Percentiles rank a stretch among this genome's conserved stretches.
These are phyloP conservation scores for Ictalurus punctatus DNA, from an alignment of 2,113 vertebrate species.

Conservation along the genomic window DNA sequence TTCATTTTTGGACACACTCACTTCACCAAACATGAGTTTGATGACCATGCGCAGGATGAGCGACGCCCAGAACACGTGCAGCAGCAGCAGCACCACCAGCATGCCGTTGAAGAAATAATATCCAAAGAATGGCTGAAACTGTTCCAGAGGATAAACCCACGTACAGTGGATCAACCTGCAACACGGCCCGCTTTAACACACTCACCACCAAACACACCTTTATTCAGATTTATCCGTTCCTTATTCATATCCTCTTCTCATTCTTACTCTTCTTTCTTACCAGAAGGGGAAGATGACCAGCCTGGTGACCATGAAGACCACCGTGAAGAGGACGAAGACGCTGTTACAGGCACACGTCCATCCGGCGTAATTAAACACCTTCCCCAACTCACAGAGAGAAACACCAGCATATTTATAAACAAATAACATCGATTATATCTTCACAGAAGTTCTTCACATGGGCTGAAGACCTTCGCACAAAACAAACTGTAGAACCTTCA, in stretches of 20 bases:
- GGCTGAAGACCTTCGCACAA: neutral
- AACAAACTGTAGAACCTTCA: neutral
- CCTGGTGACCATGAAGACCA: constrained; percentile 79
- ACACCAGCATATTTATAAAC: neutral
- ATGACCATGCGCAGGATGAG: constrained; percentile 82
- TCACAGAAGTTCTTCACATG: neutral
- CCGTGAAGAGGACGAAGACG: constrained; percentile 82
- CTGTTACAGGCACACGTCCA: constrained; percentile 77
- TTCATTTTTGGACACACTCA: constrained; percentile 64
- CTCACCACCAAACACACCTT: neutral
- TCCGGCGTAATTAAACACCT: constrained; percentile 86
- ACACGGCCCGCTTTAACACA: neutral
- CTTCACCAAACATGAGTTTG: constrained; percentile 79
- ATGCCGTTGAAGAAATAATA: constrained; percentile 88
- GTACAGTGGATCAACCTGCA: constrained; percentile 84
- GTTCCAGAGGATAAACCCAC: constrained; percentile 74
- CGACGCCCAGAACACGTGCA: constrained; percentile 89
- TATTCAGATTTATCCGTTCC: neutral
- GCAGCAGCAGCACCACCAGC: constrained; percentile 78
- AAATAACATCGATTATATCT: neutral
- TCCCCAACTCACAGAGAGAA: constrained; percentile 76
- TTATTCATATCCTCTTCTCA: too few species aligned
- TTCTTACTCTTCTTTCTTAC: constrained; percentile 68
- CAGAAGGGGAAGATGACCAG: constrained; percentile 88
- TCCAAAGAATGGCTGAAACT: constrained; percentile 79